These are phyloP conservation scores for Diabrotica virgifera DNA, from an alignment of 1,140 invertebrate species.

Conservation along the genomic window DNA sequence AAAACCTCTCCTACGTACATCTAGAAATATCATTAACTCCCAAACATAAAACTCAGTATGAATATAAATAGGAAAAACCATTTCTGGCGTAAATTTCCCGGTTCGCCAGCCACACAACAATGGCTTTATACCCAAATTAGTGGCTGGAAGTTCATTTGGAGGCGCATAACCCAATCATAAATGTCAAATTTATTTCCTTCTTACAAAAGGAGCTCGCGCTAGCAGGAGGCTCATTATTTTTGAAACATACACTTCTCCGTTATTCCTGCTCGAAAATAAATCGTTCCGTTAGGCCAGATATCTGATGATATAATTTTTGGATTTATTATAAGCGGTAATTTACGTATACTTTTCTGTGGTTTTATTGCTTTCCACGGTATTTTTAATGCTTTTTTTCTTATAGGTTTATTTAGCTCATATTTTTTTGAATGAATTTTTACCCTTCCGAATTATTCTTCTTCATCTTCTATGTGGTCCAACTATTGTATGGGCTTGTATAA, in stretches of 20 bases:
- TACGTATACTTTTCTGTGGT: no score
- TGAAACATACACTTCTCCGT: neutral
- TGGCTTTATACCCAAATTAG: neutral
- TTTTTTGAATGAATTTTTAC: no score
- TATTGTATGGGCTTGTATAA: no score
- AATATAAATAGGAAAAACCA: neutral
- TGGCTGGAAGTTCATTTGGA: neutral
- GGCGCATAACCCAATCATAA: neutral
- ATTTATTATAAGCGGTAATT: no score
- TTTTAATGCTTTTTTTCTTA: no score
- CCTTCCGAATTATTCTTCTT: no score
- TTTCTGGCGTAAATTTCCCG: neutral
- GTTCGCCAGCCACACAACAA: neutral
- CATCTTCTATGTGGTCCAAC: no score
- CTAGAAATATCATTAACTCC: neutral
- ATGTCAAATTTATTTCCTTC: conserved; percentile 2
- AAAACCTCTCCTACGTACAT: neutral
- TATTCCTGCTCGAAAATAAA: neutral
- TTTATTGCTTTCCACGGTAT: no score
- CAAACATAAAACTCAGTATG: neutral
- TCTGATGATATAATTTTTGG: no score
- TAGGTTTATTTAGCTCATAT: no score
- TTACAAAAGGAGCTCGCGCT: neutral
- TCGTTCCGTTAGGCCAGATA: no score
- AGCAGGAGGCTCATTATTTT: conserved; percentile 2